These are phyloP conservation scores for Acanthochromis polyacanthus DNA, from an alignment of 2,113 vertebrate species.

Conservation along the genomic window DNA sequence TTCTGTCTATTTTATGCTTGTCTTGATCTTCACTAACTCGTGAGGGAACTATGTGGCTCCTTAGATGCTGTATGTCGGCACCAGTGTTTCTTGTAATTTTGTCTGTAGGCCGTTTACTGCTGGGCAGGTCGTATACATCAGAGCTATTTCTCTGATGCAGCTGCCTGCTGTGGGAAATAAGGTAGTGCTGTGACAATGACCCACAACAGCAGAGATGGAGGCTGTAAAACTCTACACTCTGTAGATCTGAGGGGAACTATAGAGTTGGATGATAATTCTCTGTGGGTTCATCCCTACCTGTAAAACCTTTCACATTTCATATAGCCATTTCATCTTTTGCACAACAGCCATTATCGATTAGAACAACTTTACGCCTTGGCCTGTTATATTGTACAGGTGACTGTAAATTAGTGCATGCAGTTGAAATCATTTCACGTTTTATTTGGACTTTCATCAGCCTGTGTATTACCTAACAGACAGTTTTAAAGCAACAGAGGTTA, in stretches of 20 bases:
- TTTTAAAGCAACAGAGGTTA: constrained; percentile 7
- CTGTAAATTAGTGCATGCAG: constrained; percentile 4
- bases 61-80: constrained; percentile 3
- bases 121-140: constrained; percentile 7
- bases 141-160: neutral
- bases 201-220: neutral
- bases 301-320: constrained; percentile 27
- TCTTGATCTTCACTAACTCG: neutral
- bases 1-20: neutral
- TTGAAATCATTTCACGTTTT: constrained; percentile 1
- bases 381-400: neutral
- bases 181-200: constrained; percentile 9
- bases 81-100: constrained; percentile 13
- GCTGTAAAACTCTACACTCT: constrained; percentile 13
- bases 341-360: constrained; percentile 13
- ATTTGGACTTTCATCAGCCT: constrained; percentile 20
- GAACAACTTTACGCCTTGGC: neutral
- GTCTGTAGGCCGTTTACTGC: constrained; percentile 11
- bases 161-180: constrained; percentile 34
- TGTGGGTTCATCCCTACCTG: constrained; percentile 1
- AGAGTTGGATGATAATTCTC: neutral
- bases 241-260: neutral
- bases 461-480: constrained; percentile 10
- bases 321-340: neutral
- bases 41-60: neutral